These are phyloP conservation scores for Atractosteus spatula DNA, from an alignment of 2,113 vertebrate genomes.

Conservation along the genomic window DNA sequence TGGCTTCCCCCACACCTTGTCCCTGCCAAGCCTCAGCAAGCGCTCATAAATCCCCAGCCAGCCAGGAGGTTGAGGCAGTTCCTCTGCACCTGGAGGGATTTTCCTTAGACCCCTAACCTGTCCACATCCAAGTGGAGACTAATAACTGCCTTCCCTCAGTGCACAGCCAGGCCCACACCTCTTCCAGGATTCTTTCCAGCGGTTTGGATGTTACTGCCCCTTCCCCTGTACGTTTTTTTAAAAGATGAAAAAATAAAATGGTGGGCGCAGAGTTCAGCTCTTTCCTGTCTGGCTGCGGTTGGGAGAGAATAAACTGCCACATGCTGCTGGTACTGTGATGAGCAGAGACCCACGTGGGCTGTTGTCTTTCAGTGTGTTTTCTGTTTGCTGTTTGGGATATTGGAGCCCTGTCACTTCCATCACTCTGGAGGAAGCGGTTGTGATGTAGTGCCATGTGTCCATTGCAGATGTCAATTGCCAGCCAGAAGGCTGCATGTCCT, in stretches of 20 bases:
- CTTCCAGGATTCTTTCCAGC: too few relatives aligned
- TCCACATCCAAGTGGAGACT: constrained; percentile 39
- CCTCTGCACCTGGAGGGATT: constrained; percentile 39
- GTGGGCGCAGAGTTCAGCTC: too few relatives aligned
- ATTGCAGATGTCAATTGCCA: too few relatives aligned
- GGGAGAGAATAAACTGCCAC: constrained; percentile 1
- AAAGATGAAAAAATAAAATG: background rate
- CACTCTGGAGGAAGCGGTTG: too few relatives aligned
- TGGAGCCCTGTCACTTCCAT: too few relatives aligned
- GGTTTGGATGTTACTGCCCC: constrained; percentile 25
- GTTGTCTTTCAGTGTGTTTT: too few relatives aligned
- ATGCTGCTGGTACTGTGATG: background rate
- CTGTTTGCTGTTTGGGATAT: too few relatives aligned
- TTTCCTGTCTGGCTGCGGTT: background rate
- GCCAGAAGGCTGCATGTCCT: too few relatives aligned
- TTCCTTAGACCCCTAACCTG: constrained; percentile 25
- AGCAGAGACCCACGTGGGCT: too few relatives aligned
- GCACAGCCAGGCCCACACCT: too few relatives aligned
- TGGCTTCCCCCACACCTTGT: constrained; percentile 23
- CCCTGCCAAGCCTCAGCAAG: constrained; percentile 43
- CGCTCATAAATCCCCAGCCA: constrained; percentile 43
- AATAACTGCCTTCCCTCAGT: constrained; percentile 26
- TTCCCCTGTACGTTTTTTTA: background rate
- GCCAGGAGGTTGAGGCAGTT: constrained; percentile 29
- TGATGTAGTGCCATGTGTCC: too few relatives aligned